These are phyloP conservation scores for Pygmarrhopalites habei DNA, from an alignment of 1,140 invertebrate species.

Conservation along the genomic window DNA sequence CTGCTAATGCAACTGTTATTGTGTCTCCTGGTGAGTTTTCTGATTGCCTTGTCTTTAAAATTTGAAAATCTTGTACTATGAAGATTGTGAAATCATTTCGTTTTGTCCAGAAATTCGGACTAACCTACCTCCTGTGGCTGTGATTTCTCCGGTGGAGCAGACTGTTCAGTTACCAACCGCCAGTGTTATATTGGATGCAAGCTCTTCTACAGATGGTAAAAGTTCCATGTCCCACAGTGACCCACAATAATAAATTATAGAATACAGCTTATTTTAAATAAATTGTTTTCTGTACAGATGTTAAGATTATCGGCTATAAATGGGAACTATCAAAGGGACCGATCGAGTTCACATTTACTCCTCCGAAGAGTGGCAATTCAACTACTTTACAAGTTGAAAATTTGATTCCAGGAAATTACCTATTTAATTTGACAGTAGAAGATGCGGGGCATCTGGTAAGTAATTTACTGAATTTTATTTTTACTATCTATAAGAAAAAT, in stretches of 20 bases:
- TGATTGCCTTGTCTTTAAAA: constrained; percentile 15
- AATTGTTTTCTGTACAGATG: too few relatives aligned
- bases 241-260: too few relatives aligned
- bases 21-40: constrained; percentile 64
- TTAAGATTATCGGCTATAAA: constrained; percentile 73
- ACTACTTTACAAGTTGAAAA: constrained; percentile 78
- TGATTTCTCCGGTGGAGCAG: constrained; percentile 75
- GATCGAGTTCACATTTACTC: constrained; percentile 57
- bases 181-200: constrained; percentile 74
- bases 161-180: constrained; percentile 81
- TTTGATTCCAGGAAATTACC: constrained; percentile 80
- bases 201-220: constrained; percentile 65
- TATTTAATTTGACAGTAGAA: constrained; percentile 61
- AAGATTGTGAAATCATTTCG: too few relatives aligned
- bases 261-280: too few relatives aligned
- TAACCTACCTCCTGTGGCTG: constrained; percentile 75
- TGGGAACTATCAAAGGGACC: constrained; percentile 87
- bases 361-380: constrained; percentile 64
- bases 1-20: constrained; percentile 83
- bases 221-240: too few relatives aligned
- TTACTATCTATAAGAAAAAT: constrained; percentile 39
- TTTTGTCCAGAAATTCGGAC: constrained; percentile 62
- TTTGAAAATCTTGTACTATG: constrained; percentile 17
- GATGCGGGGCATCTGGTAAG: constrained; percentile 12
- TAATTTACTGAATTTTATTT: too few relatives aligned